phyloP scores from a whole-genome alignment of 2,888 invertebrate species.

The Gymnoscelis rufifasciata region DNA sequence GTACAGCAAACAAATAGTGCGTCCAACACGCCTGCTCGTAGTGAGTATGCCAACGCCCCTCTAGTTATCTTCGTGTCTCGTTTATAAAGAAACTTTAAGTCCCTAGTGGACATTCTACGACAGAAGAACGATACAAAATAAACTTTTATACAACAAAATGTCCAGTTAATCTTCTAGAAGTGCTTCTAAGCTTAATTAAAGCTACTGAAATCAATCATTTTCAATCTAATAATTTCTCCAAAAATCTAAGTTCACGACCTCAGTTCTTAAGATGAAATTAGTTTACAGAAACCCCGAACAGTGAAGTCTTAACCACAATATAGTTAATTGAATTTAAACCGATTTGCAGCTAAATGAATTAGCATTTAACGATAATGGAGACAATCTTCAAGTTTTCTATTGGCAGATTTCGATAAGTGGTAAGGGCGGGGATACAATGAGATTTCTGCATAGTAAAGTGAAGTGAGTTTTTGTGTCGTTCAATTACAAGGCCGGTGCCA shows the following conservation, averaged over 20 bases:
- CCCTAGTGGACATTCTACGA: too few relatives aligned
- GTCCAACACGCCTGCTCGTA: too few relatives aligned
- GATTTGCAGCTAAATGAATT: constrained; percentile 1
- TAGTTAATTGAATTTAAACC: constrained; percentile 2
- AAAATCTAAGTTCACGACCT: neutral
- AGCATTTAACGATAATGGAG: constrained; percentile 1
- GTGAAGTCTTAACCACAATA: neutral
- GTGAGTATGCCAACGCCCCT: too few relatives aligned
- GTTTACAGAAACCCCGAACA: neutral
- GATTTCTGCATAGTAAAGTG: neutral
- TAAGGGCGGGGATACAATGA: constrained; percentile 1
- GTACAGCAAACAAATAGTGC: too few relatives aligned
- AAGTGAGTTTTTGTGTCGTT: neutral
- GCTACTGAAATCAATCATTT: too few relatives aligned
- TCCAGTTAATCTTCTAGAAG: too few relatives aligned
- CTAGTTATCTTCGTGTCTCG: too few relatives aligned
- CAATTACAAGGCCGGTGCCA: neutral
- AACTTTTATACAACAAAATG: too few relatives aligned
- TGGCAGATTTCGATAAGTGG: constrained; percentile 1
- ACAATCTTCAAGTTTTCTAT: constrained; percentile 6
- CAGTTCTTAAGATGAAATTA: neutral
- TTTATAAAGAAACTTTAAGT: too few relatives aligned
- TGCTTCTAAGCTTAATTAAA: too few relatives aligned
- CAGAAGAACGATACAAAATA: too few relatives aligned
- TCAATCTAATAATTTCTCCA: too few relatives aligned